A percentile compares a stretch with the other conserved stretches of the same genome.
Evolutionary conservation across 2,797 vertebrate genomes (phyloP).

Genomic region (Microctenopoma steveboyesi): DNA sequence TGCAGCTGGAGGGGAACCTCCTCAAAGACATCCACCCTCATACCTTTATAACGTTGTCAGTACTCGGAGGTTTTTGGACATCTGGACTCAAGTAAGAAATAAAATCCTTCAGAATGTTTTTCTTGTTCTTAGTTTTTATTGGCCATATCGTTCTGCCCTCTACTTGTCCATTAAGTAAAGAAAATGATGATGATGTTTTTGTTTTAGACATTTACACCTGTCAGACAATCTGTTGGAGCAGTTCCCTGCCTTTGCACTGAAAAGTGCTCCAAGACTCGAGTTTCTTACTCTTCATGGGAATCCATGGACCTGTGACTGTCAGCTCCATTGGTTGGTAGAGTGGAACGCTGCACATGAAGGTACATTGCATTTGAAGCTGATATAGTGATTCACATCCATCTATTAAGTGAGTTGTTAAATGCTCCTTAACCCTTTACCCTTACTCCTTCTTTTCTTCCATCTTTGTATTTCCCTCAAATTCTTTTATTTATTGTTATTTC

Average conservation of each 20-base stretch:
- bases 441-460: not conserved
- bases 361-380: no score
- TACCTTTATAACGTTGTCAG: slow-evolving; percentile 83
- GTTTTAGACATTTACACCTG: slow-evolving; percentile 81
- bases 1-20: slow-evolving; percentile 85
- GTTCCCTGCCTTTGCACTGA: slow-evolving; percentile 72
- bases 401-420: no score
- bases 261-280: slow-evolving; percentile 77
- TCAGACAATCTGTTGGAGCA: slow-evolving; percentile 83
- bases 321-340: slow-evolving; percentile 82
- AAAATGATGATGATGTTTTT: slow-evolving; percentile 6
- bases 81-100: slow-evolving; percentile 80
- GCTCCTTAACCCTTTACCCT: not conserved
- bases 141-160: not conserved
- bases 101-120: not conserved
- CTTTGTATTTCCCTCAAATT: not conserved
- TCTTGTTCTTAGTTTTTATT: not conserved
- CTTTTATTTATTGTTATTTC: not conserved
- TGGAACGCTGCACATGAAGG: slow-evolving; percentile 80
- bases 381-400: no score
- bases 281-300: slow-evolving; percentile 83
- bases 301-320: slow-evolving; percentile 86
- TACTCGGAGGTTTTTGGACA: slow-evolving; percentile 84
- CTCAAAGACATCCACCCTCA: slow-evolving; percentile 85
- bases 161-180: slow-evolving; percentile 12